Base-by-base conservation (phyloP, 2,888 invertebrate species). In the Chloromyia formosa region DNA sequence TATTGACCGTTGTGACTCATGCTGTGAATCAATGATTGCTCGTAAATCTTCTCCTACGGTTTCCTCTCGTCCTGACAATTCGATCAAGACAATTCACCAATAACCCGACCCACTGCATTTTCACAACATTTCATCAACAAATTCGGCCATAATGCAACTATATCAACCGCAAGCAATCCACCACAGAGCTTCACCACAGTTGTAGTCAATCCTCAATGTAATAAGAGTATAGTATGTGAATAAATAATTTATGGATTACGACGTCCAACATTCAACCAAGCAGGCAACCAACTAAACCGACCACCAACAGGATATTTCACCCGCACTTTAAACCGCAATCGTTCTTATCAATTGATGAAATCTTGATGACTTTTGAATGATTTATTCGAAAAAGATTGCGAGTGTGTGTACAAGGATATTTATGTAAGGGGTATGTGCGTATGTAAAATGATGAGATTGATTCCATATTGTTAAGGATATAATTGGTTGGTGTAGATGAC, bases 311-410 rank as follows among this genome's bases (percentile, higher is more conserved):
- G 27, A 35, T 7, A 35, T 35, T 4, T 35, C 49, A 45, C 35
- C 45, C 16, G 20, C 66, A 49, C 49, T 66, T 49, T 66, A 27
- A 49, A 66, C 66, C 56, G 58, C 71, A 35, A 69, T 69, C 27
- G 22, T 74, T 53, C 61, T 71, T 78, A 78, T 78, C 78, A 77
- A 78, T 76, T 77, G 78, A 77, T 78, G 77, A 77, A 76, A 78
- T 78, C 77, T 77, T 78, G 75, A 78, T 78, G 78, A 74, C 74
- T 75, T 78, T 75, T 77, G 74, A 75, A 77, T 78, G 77, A 78
- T 78, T 78, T 76, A 78, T 77, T 77, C 69, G 5, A 18, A 3
- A 5, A 1, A 49, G 49, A 49, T 49, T 49, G 49, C 23, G 14
- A 7, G n/a, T 60, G n/a, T n/a, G n/a, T n/a, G n/a, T n/a, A n/a